Base-by-base conservation (phyloP, 2,113 vertebrate genomes). In the Pelvicachromis taeniatus region DNA sequence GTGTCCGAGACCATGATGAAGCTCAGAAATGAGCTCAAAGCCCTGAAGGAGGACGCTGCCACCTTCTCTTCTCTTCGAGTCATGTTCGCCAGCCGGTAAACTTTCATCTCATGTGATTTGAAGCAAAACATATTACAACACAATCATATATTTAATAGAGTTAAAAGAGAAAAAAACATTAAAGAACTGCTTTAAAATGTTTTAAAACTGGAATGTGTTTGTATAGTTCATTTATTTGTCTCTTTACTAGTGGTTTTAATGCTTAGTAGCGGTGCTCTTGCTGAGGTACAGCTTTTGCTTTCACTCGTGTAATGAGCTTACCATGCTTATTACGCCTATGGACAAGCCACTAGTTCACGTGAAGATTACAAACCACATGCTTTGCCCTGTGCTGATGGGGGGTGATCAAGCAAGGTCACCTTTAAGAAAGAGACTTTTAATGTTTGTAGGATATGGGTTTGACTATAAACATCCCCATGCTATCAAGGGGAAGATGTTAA, bases 71-170 rank as follows among this genome's bases (percentile, higher is more conserved):
- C 97, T 1, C 94, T 97, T 17, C 88, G 97, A 19, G 96, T 97
- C 87, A 96, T 97, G 95, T 97, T 97, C 81, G 96, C 97, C 29
- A 97, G 96, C 91, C 96, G 97, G 97, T 97, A 90, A 92, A 94
- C 23, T 35, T 23, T 53, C 7, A 40, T 63, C 63, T 35, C 23
- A 23, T 65, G 5, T 12, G 4, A 35, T 82, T 48, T 17, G 40
- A 11, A 63, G 21, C 11, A 16, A 80, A 35, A 38, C 14, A 33
- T 5, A n/a, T 50, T 33, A 17, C 29, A 50, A 50, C 6, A n/a
- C 17, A 35, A 33, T 14, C 9, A 12, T 17, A 21, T 42, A 5
- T 56, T 54, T 14, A 52, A 21, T 21, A 35, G 3, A 23, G 21
- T 73, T 50, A 17, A 21, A 23, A 33, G 59, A 38, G 26, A 63